These are phyloP conservation scores for Anthoscopus minutus DNA, from an alignment of 2,113 vertebrate genomes.

Conservation along the genomic window DNA sequence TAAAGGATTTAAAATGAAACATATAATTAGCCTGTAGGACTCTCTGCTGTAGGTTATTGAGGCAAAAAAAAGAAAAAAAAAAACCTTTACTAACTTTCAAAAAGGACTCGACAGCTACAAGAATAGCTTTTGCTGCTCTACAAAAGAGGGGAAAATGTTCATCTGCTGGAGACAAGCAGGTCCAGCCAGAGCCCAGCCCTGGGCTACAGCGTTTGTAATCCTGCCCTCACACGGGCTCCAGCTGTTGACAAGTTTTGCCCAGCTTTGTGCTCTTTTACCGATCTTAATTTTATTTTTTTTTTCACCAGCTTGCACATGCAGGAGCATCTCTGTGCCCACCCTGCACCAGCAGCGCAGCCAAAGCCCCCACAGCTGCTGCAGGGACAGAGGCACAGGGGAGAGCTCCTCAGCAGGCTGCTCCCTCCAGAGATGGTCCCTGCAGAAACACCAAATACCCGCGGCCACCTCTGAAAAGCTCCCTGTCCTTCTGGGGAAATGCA, in stretches of 20 bases:
- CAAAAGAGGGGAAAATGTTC: background rate
- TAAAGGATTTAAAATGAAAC: constrained; percentile 58
- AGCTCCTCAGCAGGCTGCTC: no score
- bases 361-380: no score
- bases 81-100: background rate
- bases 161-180: background rate
- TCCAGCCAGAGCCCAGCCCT: background rate
- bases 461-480: background rate
- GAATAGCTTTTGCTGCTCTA: constrained; percentile 5
- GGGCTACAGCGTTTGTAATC: background rate
- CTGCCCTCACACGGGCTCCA: background rate
- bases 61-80: background rate
- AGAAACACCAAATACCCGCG: background rate
- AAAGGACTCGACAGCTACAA: background rate
- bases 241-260: background rate
- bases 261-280: background rate
- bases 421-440: background rate
- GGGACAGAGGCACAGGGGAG: no score
- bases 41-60: constrained; percentile 60
- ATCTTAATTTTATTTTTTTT: background rate
- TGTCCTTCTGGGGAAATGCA: no score
- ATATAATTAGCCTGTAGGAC: constrained; percentile 64
- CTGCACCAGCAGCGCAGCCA: background rate
- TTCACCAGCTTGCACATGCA: rapidly evolving
- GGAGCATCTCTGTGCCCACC: background rate